phyloP scores from a whole-genome alignment of 2,113 vertebrate species.

The Holacanthus passer region DNA sequence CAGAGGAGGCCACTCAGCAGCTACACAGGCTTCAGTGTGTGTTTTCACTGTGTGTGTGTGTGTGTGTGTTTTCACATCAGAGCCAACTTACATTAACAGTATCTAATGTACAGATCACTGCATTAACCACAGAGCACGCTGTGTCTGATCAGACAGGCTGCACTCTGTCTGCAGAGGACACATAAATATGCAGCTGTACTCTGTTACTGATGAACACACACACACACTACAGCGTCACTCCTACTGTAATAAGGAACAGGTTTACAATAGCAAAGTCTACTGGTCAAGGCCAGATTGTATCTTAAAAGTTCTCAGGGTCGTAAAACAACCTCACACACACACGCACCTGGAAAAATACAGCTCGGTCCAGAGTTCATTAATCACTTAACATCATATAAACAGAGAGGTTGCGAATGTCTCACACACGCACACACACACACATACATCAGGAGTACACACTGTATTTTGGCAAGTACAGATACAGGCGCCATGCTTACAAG shows the following conservation, averaged over 20 bases:
- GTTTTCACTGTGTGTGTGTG: conserved; percentile 3
- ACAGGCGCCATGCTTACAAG: not conserved
- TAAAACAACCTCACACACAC: conserved; percentile 34
- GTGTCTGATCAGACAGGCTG: conserved; percentile 24
- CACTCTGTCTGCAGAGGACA: conserved; percentile 4
- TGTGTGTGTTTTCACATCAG: conserved; percentile 8
- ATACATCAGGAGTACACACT: not conserved
- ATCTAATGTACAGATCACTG: conserved; percentile 36
- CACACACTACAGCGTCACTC: not conserved
- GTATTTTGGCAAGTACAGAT: not conserved
- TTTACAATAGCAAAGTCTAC: conserved; percentile 54
- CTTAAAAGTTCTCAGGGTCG: conserved; percentile 39
- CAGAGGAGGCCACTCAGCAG: conserved; percentile 32
- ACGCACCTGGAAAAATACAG: conserved; percentile 43
- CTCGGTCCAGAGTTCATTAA: conserved; percentile 27
- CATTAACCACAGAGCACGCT: conserved; percentile 38
- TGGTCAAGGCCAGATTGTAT: conserved; percentile 52
- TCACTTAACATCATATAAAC: conserved; percentile 27
- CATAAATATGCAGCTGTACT: not conserved
- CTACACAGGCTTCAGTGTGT: conserved; percentile 25
- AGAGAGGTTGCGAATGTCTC: not conserved
- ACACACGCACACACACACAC: not conserved
- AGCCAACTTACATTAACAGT: not conserved
- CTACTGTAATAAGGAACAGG: conserved; percentile 46
- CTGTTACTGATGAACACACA: conserved; percentile 16